phyloP scores from a whole-genome alignment of 2,113 vertebrate genomes.

The Phrynosoma blainvillii region DNA sequence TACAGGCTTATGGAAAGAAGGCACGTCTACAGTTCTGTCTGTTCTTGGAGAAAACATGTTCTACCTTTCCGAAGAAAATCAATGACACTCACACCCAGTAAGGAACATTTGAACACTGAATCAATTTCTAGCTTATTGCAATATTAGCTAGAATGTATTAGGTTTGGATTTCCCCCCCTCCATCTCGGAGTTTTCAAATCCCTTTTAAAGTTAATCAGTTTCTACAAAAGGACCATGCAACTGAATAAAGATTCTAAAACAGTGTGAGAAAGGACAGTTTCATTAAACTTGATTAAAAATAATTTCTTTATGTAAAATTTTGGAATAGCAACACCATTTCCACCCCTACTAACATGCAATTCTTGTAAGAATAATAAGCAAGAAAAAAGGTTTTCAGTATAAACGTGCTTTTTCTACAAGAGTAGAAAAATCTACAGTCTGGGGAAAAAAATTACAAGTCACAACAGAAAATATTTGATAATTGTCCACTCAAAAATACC shows the following conservation, averaged over 20 bases:
- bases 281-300: conserved; percentile 22
- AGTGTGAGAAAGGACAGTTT: neutral
- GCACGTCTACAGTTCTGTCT: neutral
- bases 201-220: conserved; percentile 31
- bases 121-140: conserved; percentile 38
- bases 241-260: conserved; percentile 52
- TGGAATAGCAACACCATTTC: neutral
- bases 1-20: neutral
- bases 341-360: neutral
- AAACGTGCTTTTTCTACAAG: neutral
- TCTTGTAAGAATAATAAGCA: conserved; percentile 8
- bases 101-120: neutral
- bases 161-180: neutral
- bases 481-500: neutral
- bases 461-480: neutral
- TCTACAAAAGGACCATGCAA: conserved; percentile 35
- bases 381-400: neutral
- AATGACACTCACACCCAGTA: neutral
- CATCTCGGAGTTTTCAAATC: conserved; percentile 25
- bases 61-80: neutral
- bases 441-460: conserved; percentile 11
- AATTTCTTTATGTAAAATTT: conserved; percentile 21
- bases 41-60: conserved; percentile 15
- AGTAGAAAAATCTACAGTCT: neutral
- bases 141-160: conserved; percentile 38